Percentiles rank a stretch among this genome's conserved stretches.
phyloP scores from a whole-genome alignment of 2,888 invertebrate genomes.

The Drosophila gaucha region DNA sequence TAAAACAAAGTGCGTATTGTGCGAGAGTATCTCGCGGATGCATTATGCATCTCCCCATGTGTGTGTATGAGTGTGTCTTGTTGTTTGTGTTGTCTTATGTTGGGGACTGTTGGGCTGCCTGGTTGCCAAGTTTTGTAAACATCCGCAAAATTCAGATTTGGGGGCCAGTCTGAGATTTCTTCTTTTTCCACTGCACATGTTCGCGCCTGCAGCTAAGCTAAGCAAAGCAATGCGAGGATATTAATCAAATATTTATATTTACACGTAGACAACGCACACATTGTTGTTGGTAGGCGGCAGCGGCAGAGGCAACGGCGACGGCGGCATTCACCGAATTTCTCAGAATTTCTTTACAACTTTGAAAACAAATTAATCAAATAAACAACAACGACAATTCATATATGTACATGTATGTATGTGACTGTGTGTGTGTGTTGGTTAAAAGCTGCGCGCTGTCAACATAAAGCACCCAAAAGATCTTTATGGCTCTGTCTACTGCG shows the following conservation, averaged over 20 bases:
- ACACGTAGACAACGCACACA: conserved; percentile 59
- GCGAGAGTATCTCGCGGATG: conserved; percentile 36
- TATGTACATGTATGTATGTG: conserved; percentile 1
- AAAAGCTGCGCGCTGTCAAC: conserved; percentile 60
- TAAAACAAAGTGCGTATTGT: conserved; percentile 75
- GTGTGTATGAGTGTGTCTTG: conserved; percentile 9
- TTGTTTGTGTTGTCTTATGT: conserved; percentile 63
- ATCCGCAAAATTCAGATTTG: conserved; percentile 63
- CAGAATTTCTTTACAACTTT: conserved; percentile 68
- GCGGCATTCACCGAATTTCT: conserved; percentile 62
- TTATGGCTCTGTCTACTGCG: conserved; percentile 28
- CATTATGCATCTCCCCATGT: conserved; percentile 52
- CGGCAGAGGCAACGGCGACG: neutral
- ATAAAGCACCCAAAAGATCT: conserved; percentile 33
- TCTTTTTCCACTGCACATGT: conserved; percentile 47
- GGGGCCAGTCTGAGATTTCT: conserved; percentile 26
- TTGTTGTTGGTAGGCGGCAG: conserved; percentile 17
- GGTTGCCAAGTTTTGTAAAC: conserved; percentile 70
- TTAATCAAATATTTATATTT: conserved; percentile 80
- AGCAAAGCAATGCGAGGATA: conserved; percentile 54
- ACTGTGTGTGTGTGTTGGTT: conserved; percentile 27
- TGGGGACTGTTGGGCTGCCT: conserved; percentile 20
- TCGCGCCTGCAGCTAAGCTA: conserved; percentile 51
- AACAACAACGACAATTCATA: conserved; percentile 64
- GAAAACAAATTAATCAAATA: conserved; percentile 75